These are phyloP conservation scores for Orientallactaga sibirica DNA, from an alignment of 2,797 vertebrate species.

Conservation along the genomic window DNA sequence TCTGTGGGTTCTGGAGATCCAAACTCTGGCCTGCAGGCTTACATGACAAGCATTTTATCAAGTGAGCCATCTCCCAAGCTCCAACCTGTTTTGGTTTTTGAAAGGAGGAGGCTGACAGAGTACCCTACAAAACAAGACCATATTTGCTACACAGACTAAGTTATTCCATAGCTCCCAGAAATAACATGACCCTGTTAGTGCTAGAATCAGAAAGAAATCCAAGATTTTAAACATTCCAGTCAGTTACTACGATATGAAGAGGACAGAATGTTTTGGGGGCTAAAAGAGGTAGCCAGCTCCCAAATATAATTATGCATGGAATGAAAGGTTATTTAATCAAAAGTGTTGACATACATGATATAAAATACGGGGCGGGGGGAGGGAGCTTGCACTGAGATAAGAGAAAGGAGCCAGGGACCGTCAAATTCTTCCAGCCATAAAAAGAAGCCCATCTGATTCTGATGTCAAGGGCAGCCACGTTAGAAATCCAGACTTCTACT, in stretches of 20 bases:
- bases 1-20: too few relatives aligned
- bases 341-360: neutral
- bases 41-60: too few relatives aligned
- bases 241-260: neutral
- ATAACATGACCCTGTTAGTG: neutral
- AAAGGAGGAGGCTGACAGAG: neutral
- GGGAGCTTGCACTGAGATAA: neutral
- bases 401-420: neutral
- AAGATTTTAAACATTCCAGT: neutral
- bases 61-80: too few relatives aligned
- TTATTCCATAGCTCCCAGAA: neutral
- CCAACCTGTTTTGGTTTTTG: neutral
- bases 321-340: neutral
- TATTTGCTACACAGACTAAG: neutral
- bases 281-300: neutral
- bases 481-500: neutral
- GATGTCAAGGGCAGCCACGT: neutral
- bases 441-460: neutral
- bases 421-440: neutral
- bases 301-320: slow-evolving; percentile 6
- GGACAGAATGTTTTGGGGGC: neutral
- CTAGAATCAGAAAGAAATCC: neutral
- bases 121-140: neutral
- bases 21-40: too few relatives aligned
- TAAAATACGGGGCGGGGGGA: neutral